Conservation (phyloP, 2,888 invertebrate genomes). For the Anthrax anthrax region DNA sequence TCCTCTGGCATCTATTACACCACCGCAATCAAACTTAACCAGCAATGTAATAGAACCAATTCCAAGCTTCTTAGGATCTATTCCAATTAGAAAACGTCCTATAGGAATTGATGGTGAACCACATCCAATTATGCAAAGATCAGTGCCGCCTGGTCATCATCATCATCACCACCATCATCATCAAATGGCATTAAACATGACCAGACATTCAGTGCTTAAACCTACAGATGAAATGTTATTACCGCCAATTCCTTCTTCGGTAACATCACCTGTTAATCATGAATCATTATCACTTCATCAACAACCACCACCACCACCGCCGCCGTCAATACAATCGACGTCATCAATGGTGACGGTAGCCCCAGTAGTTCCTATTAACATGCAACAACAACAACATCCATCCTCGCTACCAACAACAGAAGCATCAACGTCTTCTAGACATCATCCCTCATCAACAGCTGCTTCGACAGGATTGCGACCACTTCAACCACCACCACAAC, state of each 20-base stretch:
- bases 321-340: slow-evolving; percentile 13
- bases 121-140: slow-evolving; percentile 17
- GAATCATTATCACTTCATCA: slow-evolving; percentile 13
- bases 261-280: slow-evolving; percentile 11
- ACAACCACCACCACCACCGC: slow-evolving; percentile 7
- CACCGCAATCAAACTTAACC: slow-evolving; percentile 28
- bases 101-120: slow-evolving; percentile 22
- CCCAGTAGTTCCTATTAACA: slow-evolving; percentile 20
- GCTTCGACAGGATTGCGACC: slow-evolving; percentile 31
- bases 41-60: slow-evolving; percentile 28
- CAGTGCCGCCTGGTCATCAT: slow-evolving; percentile 8
- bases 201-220: slow-evolving; percentile 17
- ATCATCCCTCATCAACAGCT: slow-evolving; percentile 31
- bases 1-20: slow-evolving; percentile 16
- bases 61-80: slow-evolving; percentile 32
- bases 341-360: slow-evolving; percentile 26
- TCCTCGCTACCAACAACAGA: background rate
- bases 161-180: slow-evolving; percentile 7
- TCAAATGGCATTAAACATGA: slow-evolving; percentile 25
- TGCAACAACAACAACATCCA: slow-evolving; percentile 1
- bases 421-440: background rate
- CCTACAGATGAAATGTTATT: slow-evolving; percentile 14
- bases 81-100: slow-evolving; percentile 31
- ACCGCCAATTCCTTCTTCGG: slow-evolving; percentile 12
- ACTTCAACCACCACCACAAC: slow-evolving; percentile 21